A percentile compares a stretch with the other conserved stretches of the same genome.
Conservation (phyloP, 2,888 invertebrate genomes). For the Neocrepidodera transversa region DNA sequence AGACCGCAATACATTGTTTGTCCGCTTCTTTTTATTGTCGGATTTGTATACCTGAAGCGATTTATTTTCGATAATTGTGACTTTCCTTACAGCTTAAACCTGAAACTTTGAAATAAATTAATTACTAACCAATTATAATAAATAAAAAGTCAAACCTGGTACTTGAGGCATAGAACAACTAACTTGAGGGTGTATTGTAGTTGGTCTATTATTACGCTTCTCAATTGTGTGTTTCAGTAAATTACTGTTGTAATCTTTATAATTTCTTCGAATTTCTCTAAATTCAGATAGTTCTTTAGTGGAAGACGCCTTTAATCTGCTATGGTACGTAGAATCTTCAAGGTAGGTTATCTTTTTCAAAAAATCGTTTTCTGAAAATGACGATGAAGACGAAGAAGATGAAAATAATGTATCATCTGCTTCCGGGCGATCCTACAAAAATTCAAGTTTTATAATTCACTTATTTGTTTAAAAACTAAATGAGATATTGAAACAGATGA, state of each 20-base stretch:
- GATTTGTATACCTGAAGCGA: conserved; percentile 71
- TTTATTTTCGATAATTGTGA: conserved; percentile 77
- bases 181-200: conserved; percentile 66
- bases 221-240: conserved; percentile 50
- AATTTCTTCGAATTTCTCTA: conserved; percentile 63
- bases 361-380: conserved; percentile 8
- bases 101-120: conserved; percentile 27
- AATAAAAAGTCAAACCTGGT: conserved; percentile 39
- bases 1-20: background rate
- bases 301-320: conserved; percentile 62
- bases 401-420: conserved; percentile 77
- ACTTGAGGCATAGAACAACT: conserved; percentile 67
- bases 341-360: background rate
- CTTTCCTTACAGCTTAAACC: conserved; percentile 54
- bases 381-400: conserved; percentile 60
- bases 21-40: background rate
- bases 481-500: too few relatives aligned
- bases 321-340: conserved; percentile 38
- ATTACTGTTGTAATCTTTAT: conserved; percentile 62
- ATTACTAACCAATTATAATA: background rate
- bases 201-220: conserved; percentile 45
- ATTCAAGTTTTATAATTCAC: too few relatives aligned
- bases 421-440: conserved; percentile 68
- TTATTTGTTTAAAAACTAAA: too few relatives aligned
- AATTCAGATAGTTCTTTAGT: conserved; percentile 66